Percentiles rank a stretch among this genome's conserved stretches.
Conservation (phyloP, 2,113 vertebrate genomes). For the Neodontobutis hainanensis region DNA sequence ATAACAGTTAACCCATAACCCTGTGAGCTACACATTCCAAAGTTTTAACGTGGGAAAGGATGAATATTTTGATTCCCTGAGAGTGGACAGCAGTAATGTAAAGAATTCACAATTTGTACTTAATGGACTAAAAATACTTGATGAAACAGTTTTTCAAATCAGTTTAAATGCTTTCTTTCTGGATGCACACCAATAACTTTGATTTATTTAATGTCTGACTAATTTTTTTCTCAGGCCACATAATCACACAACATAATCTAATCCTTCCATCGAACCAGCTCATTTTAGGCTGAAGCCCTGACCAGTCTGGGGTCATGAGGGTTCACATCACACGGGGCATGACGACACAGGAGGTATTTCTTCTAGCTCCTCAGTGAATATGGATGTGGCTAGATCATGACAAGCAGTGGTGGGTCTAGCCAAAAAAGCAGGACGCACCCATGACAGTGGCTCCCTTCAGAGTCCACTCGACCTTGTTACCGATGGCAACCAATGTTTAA, state of each 20-base stretch:
- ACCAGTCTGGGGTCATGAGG: conserved; percentile 11
- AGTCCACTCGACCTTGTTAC: conserved; percentile 49
- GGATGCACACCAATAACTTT: conserved; percentile 14
- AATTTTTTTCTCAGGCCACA: conserved; percentile 22
- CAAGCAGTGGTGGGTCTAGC: conserved; percentile 40
- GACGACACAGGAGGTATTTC: conserved; percentile 40
- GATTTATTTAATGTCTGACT: conserved; percentile 29
- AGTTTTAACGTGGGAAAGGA: not conserved
- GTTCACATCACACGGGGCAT: conserved; percentile 42
- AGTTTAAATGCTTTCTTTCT: conserved; percentile 6
- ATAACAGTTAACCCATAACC: not conserved
- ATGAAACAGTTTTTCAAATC: not conserved
- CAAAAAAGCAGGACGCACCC: conserved; percentile 47
- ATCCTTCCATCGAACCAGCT: conserved; percentile 42
- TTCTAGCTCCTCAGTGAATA: conserved; percentile 43
- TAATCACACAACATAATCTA: conserved; percentile 29
- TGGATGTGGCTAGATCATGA: conserved; percentile 57
- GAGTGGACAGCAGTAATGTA: conserved; percentile 5
- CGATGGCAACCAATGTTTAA: conserved; percentile 64
- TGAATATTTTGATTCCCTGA: not conserved
- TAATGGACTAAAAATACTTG: conserved; percentile 2
- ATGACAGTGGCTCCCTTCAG: conserved; percentile 50
- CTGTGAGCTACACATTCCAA: not conserved
- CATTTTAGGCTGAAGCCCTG: conserved; percentile 11
- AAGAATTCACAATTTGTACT: not conserved